A percentile compares a stretch with the other conserved stretches of the same genome.
These are phyloP conservation scores for Diachrysia chrysitis DNA, from an alignment of 2,888 invertebrate genomes.

Conservation along the genomic window DNA sequence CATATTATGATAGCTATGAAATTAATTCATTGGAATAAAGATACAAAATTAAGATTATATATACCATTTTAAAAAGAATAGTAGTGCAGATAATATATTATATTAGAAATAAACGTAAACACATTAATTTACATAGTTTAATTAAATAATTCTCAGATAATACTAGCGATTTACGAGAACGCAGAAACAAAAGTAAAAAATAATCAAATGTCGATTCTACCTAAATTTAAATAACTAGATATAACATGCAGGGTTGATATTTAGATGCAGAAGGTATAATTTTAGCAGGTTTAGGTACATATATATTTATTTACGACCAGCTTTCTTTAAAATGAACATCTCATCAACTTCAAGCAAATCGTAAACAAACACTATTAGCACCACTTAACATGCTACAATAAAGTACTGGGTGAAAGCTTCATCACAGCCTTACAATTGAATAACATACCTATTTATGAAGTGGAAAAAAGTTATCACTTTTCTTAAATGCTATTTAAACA, in stretches of 20 bases:
- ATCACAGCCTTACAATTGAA: neutral
- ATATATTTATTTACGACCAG: constrained; percentile 3
- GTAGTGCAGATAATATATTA: neutral
- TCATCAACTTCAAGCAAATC: constrained; percentile 4
- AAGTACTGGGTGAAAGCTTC: neutral
- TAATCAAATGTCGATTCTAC: constrained; percentile 12
- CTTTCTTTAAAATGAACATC: neutral
- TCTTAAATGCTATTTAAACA: too few relatives aligned
- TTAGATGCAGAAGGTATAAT: constrained; percentile 14
- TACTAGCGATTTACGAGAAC: constrained; percentile 30
- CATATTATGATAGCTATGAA: too few relatives aligned
- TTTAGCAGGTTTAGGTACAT: constrained; percentile 7
- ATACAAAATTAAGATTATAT: too few relatives aligned
- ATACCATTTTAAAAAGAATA: too few relatives aligned
- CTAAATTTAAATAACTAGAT: constrained; percentile 8
- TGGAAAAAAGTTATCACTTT: neutral
- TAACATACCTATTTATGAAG: neutral
- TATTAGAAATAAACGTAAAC: neutral
- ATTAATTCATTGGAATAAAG: too few relatives aligned
- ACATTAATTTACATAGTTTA: constrained; percentile 8
- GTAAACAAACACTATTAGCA: neutral
- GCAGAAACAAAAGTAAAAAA: constrained; percentile 33
- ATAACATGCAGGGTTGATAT: constrained; percentile 21
- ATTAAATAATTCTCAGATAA: neutral
- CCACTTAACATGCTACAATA: neutral